Conservation (phyloP, 1,140 invertebrate species). For the Helicoverpa zea region DNA sequence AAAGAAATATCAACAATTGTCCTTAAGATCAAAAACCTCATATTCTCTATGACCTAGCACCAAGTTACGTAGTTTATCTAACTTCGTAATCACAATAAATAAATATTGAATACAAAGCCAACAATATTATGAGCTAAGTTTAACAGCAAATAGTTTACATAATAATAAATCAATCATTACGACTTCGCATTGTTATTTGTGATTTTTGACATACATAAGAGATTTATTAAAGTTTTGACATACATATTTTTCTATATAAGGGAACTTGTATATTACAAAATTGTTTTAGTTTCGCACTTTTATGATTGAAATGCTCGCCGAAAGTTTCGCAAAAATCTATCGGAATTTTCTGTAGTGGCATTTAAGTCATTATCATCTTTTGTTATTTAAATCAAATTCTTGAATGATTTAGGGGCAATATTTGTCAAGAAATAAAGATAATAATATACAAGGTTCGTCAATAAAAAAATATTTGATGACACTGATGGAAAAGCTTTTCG, state of each 20-base stretch:
- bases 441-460: no score
- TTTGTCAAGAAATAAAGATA: no score
- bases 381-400: no score
- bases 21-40: no score
- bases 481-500: no score
- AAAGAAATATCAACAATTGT: no score
- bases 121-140: background rate
- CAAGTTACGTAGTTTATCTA: background rate
- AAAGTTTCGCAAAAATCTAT: background rate
- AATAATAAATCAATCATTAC: slow-evolving; percentile 23
- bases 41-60: background rate
- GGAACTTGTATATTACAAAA: background rate
- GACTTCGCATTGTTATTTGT: slow-evolving; percentile 1
- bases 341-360: background rate
- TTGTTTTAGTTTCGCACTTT: background rate
- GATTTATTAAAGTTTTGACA: slow-evolving; percentile 17
- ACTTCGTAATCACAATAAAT: background rate
- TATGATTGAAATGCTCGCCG: background rate
- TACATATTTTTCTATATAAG: background rate
- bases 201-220: slow-evolving; percentile 13
- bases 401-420: no score
- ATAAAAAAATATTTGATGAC: no score
- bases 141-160: background rate
- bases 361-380: slow-evolving; percentile 2
- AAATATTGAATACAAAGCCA: background rate